phyloP scores from a whole-genome alignment of 2,888 invertebrate genomes.

The Synergus itoensis region DNA sequence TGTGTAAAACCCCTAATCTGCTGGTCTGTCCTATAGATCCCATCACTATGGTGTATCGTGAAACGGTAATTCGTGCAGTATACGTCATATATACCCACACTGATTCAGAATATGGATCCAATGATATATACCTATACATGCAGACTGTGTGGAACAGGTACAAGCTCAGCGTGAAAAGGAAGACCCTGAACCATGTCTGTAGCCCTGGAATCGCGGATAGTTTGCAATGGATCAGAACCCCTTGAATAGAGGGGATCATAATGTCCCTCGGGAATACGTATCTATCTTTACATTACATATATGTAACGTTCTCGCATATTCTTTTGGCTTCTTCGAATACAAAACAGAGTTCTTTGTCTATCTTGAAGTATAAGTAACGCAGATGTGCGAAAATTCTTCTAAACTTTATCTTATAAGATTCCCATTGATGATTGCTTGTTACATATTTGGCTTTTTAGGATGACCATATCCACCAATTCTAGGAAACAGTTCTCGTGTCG shows the following conservation, averaged over 20 bases:
- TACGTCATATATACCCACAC: constrained; percentile 2
- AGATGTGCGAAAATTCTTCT: neutral
- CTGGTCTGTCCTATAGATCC: constrained; percentile 52
- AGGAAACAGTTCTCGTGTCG: neutral
- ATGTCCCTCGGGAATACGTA: constrained; percentile 65
- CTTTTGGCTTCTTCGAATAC: neutral
- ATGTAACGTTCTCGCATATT: neutral
- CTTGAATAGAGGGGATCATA: constrained; percentile 61
- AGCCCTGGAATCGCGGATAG: constrained; percentile 54
- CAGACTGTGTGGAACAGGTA: constrained; percentile 48
- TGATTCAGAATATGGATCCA: constrained; percentile 20
- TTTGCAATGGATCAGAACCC: constrained; percentile 56
- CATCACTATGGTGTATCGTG: constrained; percentile 5
- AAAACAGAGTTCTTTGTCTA: neutral
- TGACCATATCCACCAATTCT: neutral
- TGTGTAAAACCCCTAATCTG: constrained; percentile 68
- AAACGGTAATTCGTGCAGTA: constrained; percentile 23
- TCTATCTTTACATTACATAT: constrained; percentile 24
- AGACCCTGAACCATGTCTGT: constrained; percentile 62
- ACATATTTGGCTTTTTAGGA: too few species aligned
- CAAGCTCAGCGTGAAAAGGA: constrained; percentile 68
- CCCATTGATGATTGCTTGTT: neutral
- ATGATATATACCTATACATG: constrained; percentile 12
- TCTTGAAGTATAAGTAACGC: neutral
- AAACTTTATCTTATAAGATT: neutral